Base-by-base conservation (phyloP, 2,888 invertebrate species). In the Polylopha cassiicola region DNA sequence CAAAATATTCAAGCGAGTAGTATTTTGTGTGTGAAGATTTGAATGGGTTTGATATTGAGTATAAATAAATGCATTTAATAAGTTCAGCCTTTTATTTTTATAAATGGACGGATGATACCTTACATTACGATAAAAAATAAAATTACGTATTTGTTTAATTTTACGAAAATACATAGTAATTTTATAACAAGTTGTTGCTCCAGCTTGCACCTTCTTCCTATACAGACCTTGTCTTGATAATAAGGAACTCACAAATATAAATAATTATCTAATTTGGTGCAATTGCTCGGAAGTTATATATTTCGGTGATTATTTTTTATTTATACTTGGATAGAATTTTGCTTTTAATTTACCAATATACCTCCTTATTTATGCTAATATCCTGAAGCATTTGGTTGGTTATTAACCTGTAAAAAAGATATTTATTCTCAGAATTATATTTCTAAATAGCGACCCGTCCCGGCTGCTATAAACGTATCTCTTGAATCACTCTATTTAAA, bases 301-400 rank as follows among this genome's bases (percentile, higher is more conserved):
- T n/a, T n/a, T n/a, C n/a, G n/a, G n/a, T n/a, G n/a, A n/a, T n/a
- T n/a, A n/a, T n/a, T n/a, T n/a, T n/a, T n/a, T n/a, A n/a, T n/a
- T n/a, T n/a, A 26, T 23, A 7, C 21, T 32, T 39, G 9, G 17
- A 18, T 21, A n/a, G 6, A 20, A 31, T 22, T 9, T 3, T 10
- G n/a, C 15, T 11, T 26, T 4, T 10, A 34, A 26, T 22, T 87
- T 65, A 92, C 92, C 93, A 93, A 65, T 88, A 89, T 10, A 91
- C 74, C 55, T 90, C 89, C 66, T 91, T 93, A 57, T 91, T 93
- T 20, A 87, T 77, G 30, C 86, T 77, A 15, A 93, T 67, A 37
- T 87, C 80, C 64, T 88, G 89, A 31, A 92, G 65, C 13, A 90
- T 88, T 66, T 89, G 90, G 51, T 87, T 87, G 1, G 92, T 90